Evolutionary conservation across 2,888 invertebrate genomes (phyloP).

Genomic region (Dione juno): DNA sequence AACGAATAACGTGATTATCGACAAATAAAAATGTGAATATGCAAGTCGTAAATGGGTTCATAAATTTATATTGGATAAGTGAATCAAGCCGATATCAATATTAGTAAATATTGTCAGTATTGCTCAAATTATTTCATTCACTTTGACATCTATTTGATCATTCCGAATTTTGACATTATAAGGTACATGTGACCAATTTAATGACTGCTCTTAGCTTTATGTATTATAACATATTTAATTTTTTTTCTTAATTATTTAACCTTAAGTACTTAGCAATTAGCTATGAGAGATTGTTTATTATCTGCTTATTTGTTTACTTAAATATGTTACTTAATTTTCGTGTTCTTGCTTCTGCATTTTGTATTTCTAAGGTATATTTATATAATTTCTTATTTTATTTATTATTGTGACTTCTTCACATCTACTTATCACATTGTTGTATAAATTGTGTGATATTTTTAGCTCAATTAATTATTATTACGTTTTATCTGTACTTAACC

Average conservation of each 20-base stretch:
- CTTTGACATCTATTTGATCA: constrained; percentile 24
- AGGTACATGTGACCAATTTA: constrained; percentile 27
- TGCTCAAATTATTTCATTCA: constrained; percentile 27
- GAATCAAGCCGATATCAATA: not conserved
- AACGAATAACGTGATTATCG: constrained; percentile 9
- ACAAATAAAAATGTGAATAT: not conserved
- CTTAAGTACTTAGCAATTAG: constrained; percentile 67
- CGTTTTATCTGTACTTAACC: constrained; percentile 60
- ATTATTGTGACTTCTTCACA: constrained; percentile 60
- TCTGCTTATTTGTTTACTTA: constrained; percentile 55
- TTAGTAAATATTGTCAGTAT: constrained; percentile 6
- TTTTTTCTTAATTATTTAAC: constrained; percentile 32
- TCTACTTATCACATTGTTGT: constrained; percentile 65
- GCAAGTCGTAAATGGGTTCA: constrained; percentile 3
- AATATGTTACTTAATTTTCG: constrained; percentile 53
- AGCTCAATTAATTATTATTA: constrained; percentile 67
- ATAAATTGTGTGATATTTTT: constrained; percentile 67
- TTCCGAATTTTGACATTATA: constrained; percentile 34
- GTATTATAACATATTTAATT: constrained; percentile 30
- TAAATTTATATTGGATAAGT: constrained; percentile 3
- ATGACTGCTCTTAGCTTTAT: constrained; percentile 24
- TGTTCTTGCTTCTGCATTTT: constrained; percentile 71
- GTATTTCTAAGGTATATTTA: constrained; percentile 54
- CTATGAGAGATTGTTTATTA: constrained; percentile 62
- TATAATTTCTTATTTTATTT: constrained; percentile 52